Conservation (phyloP, 1,140 invertebrate genomes). For the Cataglyphis hispanica region DNA sequence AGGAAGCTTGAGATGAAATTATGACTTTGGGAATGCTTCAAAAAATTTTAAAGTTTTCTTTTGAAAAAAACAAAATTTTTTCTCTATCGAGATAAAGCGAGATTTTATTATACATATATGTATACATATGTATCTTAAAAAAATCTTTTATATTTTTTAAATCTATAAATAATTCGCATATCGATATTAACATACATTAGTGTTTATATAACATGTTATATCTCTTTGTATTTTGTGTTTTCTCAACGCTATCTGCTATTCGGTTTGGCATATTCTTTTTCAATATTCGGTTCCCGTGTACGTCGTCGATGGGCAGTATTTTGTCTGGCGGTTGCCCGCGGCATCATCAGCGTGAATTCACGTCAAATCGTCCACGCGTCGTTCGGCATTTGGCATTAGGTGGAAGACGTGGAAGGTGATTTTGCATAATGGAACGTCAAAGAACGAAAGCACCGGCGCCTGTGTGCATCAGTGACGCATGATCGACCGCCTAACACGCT, state of each 20-base stretch:
- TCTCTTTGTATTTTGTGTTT: not conserved
- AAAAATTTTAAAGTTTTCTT: not conserved
- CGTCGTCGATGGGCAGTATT: conserved; percentile 66
- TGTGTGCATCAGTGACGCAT: conserved; percentile 71
- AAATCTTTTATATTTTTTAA: not conserved
- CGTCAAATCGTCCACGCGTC: conserved; percentile 77
- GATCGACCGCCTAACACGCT: conserved; percentile 75
- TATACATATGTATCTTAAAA: no score
- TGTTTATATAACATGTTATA: conserved; percentile 14
- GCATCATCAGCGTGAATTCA: conserved; percentile 69
- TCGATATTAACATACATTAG: conserved; percentile 10
- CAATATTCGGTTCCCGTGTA: conserved; percentile 48
- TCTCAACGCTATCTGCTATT: not conserved
- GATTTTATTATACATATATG: no score
- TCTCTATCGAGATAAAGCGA: no score
- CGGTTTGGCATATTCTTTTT: conserved; percentile 5
- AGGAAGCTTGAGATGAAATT: not conserved
- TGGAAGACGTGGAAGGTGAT: conserved; percentile 70
- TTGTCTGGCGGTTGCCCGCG: conserved; percentile 20
- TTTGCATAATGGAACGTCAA: conserved; percentile 80
- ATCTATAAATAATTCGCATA: not conserved
- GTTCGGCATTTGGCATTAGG: conserved; percentile 67
- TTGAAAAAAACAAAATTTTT: not conserved
- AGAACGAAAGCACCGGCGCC: conserved; percentile 69
- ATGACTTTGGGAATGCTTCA: not conserved